Evolutionary conservation across 2,888 invertebrate species (phyloP).

Genomic region (Meiosimyza platycephala): DNA sequence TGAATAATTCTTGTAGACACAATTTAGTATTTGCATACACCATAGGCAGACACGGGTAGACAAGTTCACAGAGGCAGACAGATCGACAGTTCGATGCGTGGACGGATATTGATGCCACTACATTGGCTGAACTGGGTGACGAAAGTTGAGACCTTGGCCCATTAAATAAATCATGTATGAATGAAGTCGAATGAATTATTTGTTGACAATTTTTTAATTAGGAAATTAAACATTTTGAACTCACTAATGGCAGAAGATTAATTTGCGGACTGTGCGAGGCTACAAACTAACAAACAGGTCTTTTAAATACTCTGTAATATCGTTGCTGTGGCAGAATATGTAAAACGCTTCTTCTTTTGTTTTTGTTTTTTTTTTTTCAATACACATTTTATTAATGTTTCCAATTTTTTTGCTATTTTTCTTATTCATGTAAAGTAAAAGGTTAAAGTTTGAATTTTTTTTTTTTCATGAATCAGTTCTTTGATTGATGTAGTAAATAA

Average conservation of each 20-base stretch:
- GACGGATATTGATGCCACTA: background rate
- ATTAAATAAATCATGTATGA: slow-evolving; percentile 20
- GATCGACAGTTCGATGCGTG: background rate
- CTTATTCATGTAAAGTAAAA: no score
- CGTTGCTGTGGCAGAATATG: no score
- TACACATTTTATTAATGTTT: no score
- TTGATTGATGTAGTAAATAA: no score
- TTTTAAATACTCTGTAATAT: no score
- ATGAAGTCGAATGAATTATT: slow-evolving; percentile 35
- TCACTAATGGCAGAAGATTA: slow-evolving; percentile 22
- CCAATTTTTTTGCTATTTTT: no score
- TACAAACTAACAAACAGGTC: no score
- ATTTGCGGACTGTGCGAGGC: background rate
- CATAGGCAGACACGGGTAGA: background rate
- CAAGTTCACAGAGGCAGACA: background rate
- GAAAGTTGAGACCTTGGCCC: slow-evolving; percentile 34
- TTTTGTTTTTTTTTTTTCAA: no score
- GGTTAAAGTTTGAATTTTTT: no score
- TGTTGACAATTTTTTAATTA: slow-evolving; percentile 37
- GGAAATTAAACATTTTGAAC: slow-evolving; percentile 27
- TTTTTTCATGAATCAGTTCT: no score
- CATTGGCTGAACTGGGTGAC: background rate
- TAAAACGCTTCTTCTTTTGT: no score
- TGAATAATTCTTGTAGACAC: background rate
- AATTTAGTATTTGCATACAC: slow-evolving; percentile 8